Conservation (phyloP, 1,140 invertebrate species). For the Mamestra configurata region DNA sequence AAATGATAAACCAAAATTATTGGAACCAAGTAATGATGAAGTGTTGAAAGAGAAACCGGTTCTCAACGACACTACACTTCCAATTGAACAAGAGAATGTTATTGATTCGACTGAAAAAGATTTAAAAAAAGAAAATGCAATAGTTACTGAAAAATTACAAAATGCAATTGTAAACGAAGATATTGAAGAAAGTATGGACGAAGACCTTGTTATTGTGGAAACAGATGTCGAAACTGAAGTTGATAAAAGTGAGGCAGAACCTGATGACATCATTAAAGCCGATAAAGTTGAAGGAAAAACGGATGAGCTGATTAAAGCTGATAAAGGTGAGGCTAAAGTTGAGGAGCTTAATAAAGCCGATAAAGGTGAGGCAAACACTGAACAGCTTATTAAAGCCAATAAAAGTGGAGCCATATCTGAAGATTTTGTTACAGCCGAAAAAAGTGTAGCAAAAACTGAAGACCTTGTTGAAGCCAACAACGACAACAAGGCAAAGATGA, state of each 20-base stretch:
- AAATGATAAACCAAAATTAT: neutral
- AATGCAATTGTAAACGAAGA: neutral
- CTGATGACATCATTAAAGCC: neutral
- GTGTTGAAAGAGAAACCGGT: neutral
- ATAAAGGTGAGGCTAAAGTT: neutral
- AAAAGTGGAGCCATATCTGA: neutral
- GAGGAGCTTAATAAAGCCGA: neutral
- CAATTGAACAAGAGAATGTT: neutral
- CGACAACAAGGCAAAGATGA: neutral
- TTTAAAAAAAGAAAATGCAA: neutral
- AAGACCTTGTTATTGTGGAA: slow-evolving; percentile 14
- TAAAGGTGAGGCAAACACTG: neutral
- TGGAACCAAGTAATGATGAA: slow-evolving; percentile 16
- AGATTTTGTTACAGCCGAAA: neutral
- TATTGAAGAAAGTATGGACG: neutral
- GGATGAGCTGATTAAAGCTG: neutral
- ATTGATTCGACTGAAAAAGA: slow-evolving; percentile 14
- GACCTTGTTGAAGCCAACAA: neutral
- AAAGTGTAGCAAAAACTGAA: neutral
- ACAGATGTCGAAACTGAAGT: neutral
- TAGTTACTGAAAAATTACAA: neutral
- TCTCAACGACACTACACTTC: neutral
- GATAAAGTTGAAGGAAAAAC: too few species aligned
- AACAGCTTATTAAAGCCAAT: neutral
- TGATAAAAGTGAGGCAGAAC: too few species aligned